A percentile compares a stretch with the other conserved stretches of the same genome.
These are phyloP conservation scores for Zeus faber DNA, from an alignment of 2,113 vertebrate genomes.

Conservation along the genomic window DNA sequence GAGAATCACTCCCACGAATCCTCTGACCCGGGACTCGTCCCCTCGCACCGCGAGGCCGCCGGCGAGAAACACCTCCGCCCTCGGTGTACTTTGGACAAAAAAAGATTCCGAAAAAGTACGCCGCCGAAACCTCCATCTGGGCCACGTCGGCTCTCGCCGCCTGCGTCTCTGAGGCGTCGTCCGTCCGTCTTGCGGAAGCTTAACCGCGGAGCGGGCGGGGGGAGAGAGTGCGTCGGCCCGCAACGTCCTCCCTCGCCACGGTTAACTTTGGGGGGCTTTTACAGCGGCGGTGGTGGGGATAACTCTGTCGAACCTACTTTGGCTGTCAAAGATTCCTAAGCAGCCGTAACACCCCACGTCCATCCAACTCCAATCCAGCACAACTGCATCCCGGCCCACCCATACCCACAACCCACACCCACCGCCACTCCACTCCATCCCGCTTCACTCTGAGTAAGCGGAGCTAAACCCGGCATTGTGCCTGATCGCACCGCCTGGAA, in stretches of 20 bases:
- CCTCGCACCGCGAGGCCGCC: too few relatives aligned
- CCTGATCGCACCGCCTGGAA: background rate
- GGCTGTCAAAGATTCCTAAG: background rate
- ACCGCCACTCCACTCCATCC: background rate
- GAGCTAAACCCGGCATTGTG: background rate
- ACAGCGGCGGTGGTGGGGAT: too few relatives aligned
- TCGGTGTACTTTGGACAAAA: too few relatives aligned
- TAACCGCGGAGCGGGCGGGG: background rate
- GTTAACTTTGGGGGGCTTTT: background rate
- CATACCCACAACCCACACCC: too few relatives aligned
- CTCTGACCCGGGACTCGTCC: too few relatives aligned
- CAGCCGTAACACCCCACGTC: background rate
- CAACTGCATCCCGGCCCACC: too few relatives aligned
- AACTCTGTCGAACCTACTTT: conserved; percentile 1
- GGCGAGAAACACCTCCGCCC: too few relatives aligned
- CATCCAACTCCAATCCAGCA: background rate
- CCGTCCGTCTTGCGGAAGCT: conserved; percentile 4
- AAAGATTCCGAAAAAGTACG: background rate
- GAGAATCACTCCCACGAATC: too few relatives aligned
- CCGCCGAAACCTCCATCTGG: background rate
- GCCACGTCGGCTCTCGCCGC: too few relatives aligned
- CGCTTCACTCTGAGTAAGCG: background rate
- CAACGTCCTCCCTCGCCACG: too few relatives aligned
- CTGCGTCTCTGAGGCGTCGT: background rate
- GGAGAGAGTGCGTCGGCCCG: background rate